Evolutionary conservation across 2,113 vertebrate species (phyloP), one percentile per base, ranked within the genome.

Genomic region (Callionymus lyra): DNA sequence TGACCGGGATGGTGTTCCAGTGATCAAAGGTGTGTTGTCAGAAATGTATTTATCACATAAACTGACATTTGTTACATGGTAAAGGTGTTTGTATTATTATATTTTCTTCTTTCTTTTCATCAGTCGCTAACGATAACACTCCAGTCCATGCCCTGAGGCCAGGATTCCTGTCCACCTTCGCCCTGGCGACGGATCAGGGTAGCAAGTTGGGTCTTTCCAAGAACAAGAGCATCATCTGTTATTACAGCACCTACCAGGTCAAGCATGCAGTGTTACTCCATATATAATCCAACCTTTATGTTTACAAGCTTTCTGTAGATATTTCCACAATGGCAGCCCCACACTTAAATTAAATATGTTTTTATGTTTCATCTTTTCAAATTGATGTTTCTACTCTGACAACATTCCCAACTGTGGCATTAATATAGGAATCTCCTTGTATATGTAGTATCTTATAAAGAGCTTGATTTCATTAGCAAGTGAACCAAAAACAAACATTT

Each of bases 161-260:
- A 1, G 89, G 88, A 21, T 99, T 99, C 79, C 65, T 98, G 44
- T 96, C 94, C 6, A 99, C 95, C 0, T 99, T 98, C 59, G 94
- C 95, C 8, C 84, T 98, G 44, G 95, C 95, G 32, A 99, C 95
- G 1, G 95, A 99, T 72, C 95, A 99, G 72, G 94, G 95, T 56
- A 97, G 95, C 77, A 99, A 99, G 53, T 82, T 99, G 32, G 95
- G 95, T 33, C 91, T 99, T 15, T 99, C 95, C 34, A 98, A 98
- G 76, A 99, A 99, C 67, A 98, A 99, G 69, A 99, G 93, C 54
- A 99, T 99, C 50, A 98, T 99, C 82, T 99, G 94, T 78, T 99
- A 98, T 64, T 99, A 99, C 71, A 94, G 91, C 50, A 89, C 91
- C 0, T 99, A 97, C 70, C 95, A 99, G 90, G 95, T 97, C 49